These are phyloP conservation scores for Pachyseris speciosa DNA, from an alignment of 64 coral and sea anemone genomes.

Conservation along the genomic window DNA sequence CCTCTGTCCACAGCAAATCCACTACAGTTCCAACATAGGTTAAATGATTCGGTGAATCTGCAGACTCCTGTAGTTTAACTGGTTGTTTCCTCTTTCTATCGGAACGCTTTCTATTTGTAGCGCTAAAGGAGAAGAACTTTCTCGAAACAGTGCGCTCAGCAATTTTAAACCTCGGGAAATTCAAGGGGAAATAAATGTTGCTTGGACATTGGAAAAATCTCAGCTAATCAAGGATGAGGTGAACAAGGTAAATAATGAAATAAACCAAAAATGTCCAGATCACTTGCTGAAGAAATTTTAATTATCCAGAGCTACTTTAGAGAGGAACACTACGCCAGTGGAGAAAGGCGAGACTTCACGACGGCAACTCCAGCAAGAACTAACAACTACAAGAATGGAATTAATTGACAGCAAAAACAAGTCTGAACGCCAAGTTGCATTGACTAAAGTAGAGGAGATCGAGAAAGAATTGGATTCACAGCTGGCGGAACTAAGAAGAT, in stretches of 20 bases:
- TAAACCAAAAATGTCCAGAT: constrained; percentile 32
- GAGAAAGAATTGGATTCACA: constrained; percentile 1
- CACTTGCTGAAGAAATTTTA: constrained; percentile 20
- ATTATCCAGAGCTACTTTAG: constrained; percentile 29
- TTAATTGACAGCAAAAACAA: constrained; percentile 28
- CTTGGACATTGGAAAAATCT: background rate
- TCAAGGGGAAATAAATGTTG: background rate
- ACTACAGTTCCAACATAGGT: no score
- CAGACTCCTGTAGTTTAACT: constrained; percentile 20
- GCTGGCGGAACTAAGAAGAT: background rate
- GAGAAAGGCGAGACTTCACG: constrained; percentile 17
- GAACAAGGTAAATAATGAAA: no score
- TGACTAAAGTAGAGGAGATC: background rate
- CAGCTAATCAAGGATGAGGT: no score
- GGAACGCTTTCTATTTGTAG: background rate
- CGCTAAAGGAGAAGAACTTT: background rate
- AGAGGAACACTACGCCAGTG: no score
- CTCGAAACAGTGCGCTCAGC: background rate
- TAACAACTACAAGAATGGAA: constrained; percentile 40
- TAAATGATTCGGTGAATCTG: background rate
- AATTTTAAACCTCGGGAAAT: background rate
- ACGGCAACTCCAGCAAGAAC: constrained; percentile 28
- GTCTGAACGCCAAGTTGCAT: background rate
- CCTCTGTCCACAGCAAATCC: no score
- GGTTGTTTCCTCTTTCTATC: constrained; percentile 24